phyloP scores from a whole-genome alignment of 2,797 vertebrate genomes.

The Anguilla pacifica region DNA sequence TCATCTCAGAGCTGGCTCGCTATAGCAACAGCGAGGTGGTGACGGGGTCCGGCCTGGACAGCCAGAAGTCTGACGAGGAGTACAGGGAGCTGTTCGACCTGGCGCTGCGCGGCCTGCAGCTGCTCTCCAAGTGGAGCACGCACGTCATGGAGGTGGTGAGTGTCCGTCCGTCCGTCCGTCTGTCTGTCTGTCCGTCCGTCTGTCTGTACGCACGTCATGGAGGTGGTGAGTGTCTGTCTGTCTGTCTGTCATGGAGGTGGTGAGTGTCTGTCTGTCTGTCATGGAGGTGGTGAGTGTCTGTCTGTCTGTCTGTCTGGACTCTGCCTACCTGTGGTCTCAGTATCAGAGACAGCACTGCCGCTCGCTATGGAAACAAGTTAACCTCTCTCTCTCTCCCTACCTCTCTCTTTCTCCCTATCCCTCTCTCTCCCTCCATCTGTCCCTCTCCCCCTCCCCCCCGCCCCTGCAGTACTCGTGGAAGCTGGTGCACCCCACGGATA shows the following conservation, averaged over 20 bases:
- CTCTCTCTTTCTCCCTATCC: constrained; percentile 6
- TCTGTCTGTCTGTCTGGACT: neutral
- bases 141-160: constrained; percentile 99
- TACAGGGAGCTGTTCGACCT: constrained; percentile 96
- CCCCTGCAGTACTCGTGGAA: constrained; percentile 93
- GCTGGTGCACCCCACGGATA: constrained; percentile 97
- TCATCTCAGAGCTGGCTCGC: constrained; percentile 96
- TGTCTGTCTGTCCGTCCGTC: no score
- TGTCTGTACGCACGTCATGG: no score
- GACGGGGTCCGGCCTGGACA: constrained; percentile 96
- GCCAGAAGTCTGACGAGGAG: constrained; percentile 98
- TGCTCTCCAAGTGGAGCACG: constrained; percentile 98
- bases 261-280: neutral
- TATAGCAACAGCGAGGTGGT: constrained; percentile 98
- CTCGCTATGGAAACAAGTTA: neutral
- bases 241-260: neutral
- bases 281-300: no score
- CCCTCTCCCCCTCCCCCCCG: neutral
- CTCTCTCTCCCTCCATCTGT: neutral
- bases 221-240: no score
- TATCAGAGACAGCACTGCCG: neutral
- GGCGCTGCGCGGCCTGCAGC: constrained; percentile 90
- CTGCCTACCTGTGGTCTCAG: neutral
- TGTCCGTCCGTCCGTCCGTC: neutral
- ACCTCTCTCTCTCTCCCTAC: neutral